These are phyloP conservation scores for Peromyscus aztecus DNA, from an alignment of 2,797 vertebrate genomes.

Conservation along the genomic window DNA sequence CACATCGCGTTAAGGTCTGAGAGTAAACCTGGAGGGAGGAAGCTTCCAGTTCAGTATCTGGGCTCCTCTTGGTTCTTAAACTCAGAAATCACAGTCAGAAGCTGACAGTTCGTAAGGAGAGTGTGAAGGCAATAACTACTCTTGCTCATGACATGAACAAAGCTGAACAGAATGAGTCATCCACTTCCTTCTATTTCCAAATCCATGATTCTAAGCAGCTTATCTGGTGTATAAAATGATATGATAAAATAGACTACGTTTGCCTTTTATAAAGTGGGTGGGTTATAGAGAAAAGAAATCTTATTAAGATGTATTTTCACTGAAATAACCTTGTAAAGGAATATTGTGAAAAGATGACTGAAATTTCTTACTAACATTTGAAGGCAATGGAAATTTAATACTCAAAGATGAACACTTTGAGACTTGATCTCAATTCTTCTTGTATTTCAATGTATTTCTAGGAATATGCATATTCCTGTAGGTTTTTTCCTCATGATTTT, in stretches of 20 bases:
- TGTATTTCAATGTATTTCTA: constrained; percentile 68
- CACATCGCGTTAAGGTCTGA: background rate
- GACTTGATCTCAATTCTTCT: constrained; percentile 28
- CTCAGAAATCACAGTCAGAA: constrained; percentile 2
- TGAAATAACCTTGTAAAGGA: constrained; percentile 14
- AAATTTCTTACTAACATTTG: background rate
- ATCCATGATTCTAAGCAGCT: constrained; percentile 12
- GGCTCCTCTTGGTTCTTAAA: background rate
- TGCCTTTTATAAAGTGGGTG: constrained; percentile 56
- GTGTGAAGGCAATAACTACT: background rate
- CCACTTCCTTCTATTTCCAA: constrained; percentile 22
- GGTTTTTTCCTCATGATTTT: constrained; percentile 12
- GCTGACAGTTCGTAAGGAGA: background rate
- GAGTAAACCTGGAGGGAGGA: background rate
- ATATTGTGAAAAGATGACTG: constrained; percentile 19
- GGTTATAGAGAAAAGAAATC: constrained; percentile 27
- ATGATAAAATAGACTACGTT: background rate
- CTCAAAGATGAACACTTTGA: constrained; percentile 44
- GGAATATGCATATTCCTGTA: background rate
- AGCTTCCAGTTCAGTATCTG: background rate
- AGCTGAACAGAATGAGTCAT: background rate
- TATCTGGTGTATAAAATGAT: constrained; percentile 15
- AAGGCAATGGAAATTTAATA: background rate
- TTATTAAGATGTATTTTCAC: constrained; percentile 33
- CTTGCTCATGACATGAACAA: background rate